Evolutionary conservation across 2,797 vertebrate genomes (phyloP), one percentile per base, ranked within the genome.

Genomic region (Tokudaia tokunoshimensis): DNA sequence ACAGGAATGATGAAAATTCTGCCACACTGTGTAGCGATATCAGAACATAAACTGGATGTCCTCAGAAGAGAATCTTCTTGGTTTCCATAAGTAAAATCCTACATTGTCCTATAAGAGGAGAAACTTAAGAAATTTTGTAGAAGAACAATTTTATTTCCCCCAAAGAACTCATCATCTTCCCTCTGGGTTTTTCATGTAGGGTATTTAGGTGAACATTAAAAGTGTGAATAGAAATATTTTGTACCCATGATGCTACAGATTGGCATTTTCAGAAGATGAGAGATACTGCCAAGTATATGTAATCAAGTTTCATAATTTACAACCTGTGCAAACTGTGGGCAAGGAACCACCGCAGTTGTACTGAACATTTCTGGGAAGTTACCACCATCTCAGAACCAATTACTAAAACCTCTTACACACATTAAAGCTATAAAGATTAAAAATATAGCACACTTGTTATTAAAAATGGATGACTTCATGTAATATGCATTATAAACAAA

Each of bases 401-500:
- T 99, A 99, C 98, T 98, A 98, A 98, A 98, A 96, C 98, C 98
- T 97, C 98, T 98, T 90, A 94, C 96, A 98, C 98, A 97, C 98
- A 98, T 98, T 98, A 98, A 98, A 98, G 98, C 98, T 95, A 98
- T 98, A 98, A 99, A 99, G 98, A 99, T 99, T 98, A 98, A 98
- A 99, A 98, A 98, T 98, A 99, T 98, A 98, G 98, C 98, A 90
- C 98, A 97, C 97, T 98, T 98, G 98, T 92, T 98, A 99, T 99
- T 98, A 99, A 99, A 98, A 97, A 99, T 98, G 97, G 89, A 99
- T 98, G 98, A 97, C 97, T 93, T 98, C 98, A 98, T 99, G 98
- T 87, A 99, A 98, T 98, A 98, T 98, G 98, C 86, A 99, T 98
- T 96, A 97, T 91, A 97, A 92, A 92, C 87, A 98, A 97, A 70